Conservation (phyloP, 2,888 invertebrate species). For the Rotaria magnacalcarata region DNA sequence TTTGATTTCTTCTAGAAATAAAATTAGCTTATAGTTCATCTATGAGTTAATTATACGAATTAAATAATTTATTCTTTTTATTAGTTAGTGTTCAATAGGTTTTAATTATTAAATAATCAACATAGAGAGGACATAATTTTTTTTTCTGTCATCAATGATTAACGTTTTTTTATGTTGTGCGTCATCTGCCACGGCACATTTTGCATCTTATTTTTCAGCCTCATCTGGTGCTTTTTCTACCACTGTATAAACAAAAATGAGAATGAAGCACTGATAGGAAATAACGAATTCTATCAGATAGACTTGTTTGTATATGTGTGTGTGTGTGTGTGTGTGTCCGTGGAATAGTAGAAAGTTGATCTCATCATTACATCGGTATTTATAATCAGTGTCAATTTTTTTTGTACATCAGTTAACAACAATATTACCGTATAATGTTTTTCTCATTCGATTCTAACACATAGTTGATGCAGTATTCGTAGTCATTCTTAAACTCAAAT, state of each 20-base stretch:
- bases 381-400: not conserved
- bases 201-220: not conserved
- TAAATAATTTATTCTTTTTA: too few species aligned
- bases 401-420: not conserved
- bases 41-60: too few species aligned
- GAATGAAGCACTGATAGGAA: not conserved
- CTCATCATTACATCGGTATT: not conserved
- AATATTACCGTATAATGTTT: not conserved
- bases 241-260: not conserved
- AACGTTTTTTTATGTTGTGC: not conserved
- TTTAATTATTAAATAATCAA: not conserved
- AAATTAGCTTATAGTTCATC: too few species aligned
- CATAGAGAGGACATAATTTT: not conserved
- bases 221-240: not conserved
- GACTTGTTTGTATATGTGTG: not conserved
- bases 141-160: not conserved
- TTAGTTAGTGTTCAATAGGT: not conserved
- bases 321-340: not conserved
- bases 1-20: too few species aligned
- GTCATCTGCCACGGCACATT: not conserved
- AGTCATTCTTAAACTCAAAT: too few species aligned
- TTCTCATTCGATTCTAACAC: not conserved
- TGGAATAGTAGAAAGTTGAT: not conserved
- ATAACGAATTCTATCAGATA: not conserved
- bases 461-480: too few species aligned